Conservation (phyloP, 2,113 vertebrate genomes). For the Tonatia bakeri region DNA sequence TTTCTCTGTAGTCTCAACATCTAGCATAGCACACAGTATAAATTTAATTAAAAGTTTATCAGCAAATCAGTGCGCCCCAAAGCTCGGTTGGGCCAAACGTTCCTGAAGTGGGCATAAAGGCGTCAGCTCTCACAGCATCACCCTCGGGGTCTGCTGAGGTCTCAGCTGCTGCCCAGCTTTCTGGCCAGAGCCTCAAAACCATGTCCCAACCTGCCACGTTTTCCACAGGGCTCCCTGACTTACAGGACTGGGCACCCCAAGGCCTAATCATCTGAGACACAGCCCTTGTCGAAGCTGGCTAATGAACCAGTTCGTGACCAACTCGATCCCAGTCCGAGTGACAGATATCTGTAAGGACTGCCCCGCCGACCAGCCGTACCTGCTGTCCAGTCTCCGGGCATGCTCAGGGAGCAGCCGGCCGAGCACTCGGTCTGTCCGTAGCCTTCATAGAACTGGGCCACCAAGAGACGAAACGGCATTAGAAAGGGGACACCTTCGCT, state of each 20-base stretch:
- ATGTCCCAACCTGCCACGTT: background rate
- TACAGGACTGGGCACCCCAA: background rate
- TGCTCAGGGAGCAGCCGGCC: conserved; percentile 89
- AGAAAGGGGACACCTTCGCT: background rate
- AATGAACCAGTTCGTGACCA: background rate
- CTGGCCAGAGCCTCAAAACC: background rate
- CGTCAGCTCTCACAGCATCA: fast-evolving
- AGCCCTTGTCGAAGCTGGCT: background rate
- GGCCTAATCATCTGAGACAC: background rate
- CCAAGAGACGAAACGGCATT: background rate
- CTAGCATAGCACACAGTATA: background rate
- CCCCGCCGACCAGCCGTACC: conserved; percentile 77
- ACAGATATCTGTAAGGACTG: fast-evolving
- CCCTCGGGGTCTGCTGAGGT: too few species aligned
- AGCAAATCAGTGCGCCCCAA: background rate
- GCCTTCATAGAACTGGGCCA: conserved; percentile 95
- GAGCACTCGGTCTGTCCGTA: conserved; percentile 98
- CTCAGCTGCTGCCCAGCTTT: background rate
- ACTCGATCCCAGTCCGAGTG: background rate
- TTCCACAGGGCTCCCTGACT: too few species aligned
- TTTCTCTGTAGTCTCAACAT: background rate
- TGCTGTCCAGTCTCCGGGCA: conserved; percentile 97
- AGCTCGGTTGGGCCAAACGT: background rate
- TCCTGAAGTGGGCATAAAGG: background rate
- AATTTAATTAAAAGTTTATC: background rate